Conservation (phyloP, 1,140 invertebrate genomes). For the Rhagoletis zephyria region DNA sequence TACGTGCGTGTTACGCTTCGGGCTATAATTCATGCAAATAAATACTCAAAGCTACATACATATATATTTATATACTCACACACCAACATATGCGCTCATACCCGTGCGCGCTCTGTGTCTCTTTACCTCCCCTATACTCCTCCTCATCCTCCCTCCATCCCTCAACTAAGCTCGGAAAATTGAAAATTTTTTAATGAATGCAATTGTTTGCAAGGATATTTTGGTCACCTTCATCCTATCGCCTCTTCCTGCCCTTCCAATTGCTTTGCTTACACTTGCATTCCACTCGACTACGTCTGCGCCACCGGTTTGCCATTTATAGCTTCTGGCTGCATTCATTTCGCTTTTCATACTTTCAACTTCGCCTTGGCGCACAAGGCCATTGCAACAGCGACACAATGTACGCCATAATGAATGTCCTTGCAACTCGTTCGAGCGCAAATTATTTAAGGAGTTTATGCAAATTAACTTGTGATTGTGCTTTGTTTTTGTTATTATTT, state of each 20-base stretch:
- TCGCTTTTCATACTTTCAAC: not conserved
- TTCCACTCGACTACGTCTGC: not conserved
- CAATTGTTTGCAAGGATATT: slow-evolving; percentile 21
- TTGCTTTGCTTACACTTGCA: too few species aligned
- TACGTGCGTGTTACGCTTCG: not conserved
- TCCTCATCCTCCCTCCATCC: not conserved
- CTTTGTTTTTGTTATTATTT: not conserved
- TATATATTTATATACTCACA: not conserved
- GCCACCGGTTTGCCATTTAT: too few species aligned
- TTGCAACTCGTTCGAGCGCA: not conserved
- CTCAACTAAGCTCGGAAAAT: not conserved
- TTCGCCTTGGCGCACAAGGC: not conserved
- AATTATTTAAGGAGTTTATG: slow-evolving; percentile 42
- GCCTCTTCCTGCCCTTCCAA: not conserved
- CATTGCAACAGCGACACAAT: not conserved
- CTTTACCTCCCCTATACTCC: not conserved
- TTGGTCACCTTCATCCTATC: not conserved
- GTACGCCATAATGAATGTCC: slow-evolving; percentile 31
- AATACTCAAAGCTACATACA: not conserved
- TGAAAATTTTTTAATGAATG: slow-evolving; percentile 49
- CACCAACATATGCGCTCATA: not conserved
- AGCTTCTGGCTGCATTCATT: not conserved
- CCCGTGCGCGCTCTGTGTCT: not conserved
- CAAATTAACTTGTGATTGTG: not conserved
- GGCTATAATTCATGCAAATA: not conserved